Base-by-base conservation (phyloP, 2,888 invertebrate genomes). In the Diaphora mendica region DNA sequence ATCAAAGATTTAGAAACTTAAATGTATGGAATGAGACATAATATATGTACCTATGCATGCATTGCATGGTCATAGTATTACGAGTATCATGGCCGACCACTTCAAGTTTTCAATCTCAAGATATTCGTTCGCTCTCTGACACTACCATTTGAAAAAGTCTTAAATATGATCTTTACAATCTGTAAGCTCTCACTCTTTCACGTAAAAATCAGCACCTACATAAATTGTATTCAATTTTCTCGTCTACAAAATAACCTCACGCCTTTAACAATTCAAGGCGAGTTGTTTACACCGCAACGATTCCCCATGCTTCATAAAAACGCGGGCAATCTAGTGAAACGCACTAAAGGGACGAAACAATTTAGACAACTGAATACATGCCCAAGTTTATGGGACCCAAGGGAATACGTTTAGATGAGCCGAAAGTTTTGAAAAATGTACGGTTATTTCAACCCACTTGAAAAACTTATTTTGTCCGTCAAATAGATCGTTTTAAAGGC, bases 251-350 rank as follows among this genome's bases (percentile, higher is more conserved):
- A 70, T 67, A 72, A 65, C 62, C 65, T 39, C 65, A 70, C 15
- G 39, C 74, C 64, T 64, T 44, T 59, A 71, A 67, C 67, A 62
- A 72, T 72, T 67, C 66, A 70, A 59, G 62, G 51, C 73, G 64
- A 64, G 68, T 71, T 68, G 65, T 72, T 74, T 68, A 70, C 67
- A 44, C 73, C 75, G 69, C 72, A 51, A 72, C 81, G 77, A 81
- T 81, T 79, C 77, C 70, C 71, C 69, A 81, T 83, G 78, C 75
- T 85, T 83, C 85, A 84, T 84, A 84, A 83, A 79, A 85, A 80
- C 74, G 67, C 62, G 70, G 62, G 76, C 86, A 84, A 82, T 84
- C 84, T 79, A 76, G 48, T 72, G 39, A 78, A 85, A 77, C 35
- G 74, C 67, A 82, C 79, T 76, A 77, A 80, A 82, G 77, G 85